Conservation (phyloP, 2,888 invertebrate genomes). For the Desoria tigrina region DNA sequence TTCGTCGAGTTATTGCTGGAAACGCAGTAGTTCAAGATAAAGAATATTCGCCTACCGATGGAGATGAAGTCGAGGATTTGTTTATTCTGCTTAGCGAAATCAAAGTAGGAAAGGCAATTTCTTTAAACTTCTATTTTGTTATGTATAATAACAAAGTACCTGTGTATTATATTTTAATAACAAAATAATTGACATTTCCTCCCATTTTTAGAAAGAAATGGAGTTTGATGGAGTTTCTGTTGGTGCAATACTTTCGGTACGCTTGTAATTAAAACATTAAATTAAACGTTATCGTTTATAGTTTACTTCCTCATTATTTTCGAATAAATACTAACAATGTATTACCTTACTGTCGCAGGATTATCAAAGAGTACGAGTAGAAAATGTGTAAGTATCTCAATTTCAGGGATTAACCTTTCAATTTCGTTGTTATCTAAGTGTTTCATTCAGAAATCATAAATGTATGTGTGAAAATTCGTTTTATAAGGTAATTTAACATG, state of each 20-base stretch:
- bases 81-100: slow-evolving; percentile 76
- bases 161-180: not conserved
- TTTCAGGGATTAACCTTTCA: not conserved
- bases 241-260: slow-evolving; percentile 95
- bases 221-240: slow-evolving; percentile 90
- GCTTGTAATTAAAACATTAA: too few species aligned
- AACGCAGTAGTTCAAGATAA: slow-evolving; percentile 76
- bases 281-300: too few species aligned
- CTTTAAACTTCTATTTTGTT: not conserved
- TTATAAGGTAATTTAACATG: not conserved
- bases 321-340: too few species aligned
- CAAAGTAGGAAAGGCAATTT: slow-evolving; percentile 62
- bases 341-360: too few species aligned
- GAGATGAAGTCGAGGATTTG: slow-evolving; percentile 97
- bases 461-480: too few species aligned
- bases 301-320: too few species aligned
- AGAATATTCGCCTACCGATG: slow-evolving; percentile 75
- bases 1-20: slow-evolving; percentile 79
- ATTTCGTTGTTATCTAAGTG: too few species aligned
- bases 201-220: slow-evolving; percentile 67
- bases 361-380: slow-evolving; percentile 95
- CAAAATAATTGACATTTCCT: slow-evolving; percentile 3
- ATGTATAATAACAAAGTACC: too few species aligned
- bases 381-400: slow-evolving; percentile 82
- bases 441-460: too few species aligned